Base-by-base conservation (phyloP, 2,888 invertebrate genomes). In the Hofmannophila pseudospretella region DNA sequence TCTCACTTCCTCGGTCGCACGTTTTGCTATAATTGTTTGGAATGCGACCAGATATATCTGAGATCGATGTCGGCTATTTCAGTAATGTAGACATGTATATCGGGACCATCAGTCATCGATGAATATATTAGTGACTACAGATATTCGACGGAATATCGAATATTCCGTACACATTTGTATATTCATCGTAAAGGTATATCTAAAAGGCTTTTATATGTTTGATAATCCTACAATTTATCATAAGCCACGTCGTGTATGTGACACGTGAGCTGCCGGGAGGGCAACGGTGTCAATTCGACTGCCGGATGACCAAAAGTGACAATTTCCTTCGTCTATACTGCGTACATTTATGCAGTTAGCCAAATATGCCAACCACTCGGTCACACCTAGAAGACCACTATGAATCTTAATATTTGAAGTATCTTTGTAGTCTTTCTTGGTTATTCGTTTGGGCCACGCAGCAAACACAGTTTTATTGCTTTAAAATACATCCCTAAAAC, bases 281-380 rank as follows among this genome's bases (percentile, higher is more conserved):
- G 54, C 53, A 48, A 46, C 51, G 43, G 56, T 66, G 58, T 67
- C 72, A 73, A 75, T 73, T 75, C 70, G 63, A 55, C 42, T 44
- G 47, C 67, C 67, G 70, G 73, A 73, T 68, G 67, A 45, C 48
- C 54, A 64, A 67, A 74, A 71, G 69, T 72, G 68, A 65, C 69
- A 56, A 70, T 69, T 75, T 77, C 77, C 77, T 75, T 46, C 57
- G 47, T 38, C 49, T 22, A n/a, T n/a, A 13, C 30, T 23, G 14
- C 16, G 9, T 10, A 16, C 7, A 7, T 23, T 7, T 22, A 7
- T 22, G n/a, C 23, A 23, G 8, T 16, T 16, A 5, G 16, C 3
- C 16, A n/a, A n/a, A n/a, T n/a, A n/a, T n/a, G n/a, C n/a, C n/a
- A n/a, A n/a, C n/a, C n/a, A n/a, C n/a, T n/a, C n/a, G n/a, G n/a